These are phyloP conservation scores for Phoxinus dragarum DNA, from an alignment of 2,797 vertebrate genomes.

Conservation along the genomic window DNA sequence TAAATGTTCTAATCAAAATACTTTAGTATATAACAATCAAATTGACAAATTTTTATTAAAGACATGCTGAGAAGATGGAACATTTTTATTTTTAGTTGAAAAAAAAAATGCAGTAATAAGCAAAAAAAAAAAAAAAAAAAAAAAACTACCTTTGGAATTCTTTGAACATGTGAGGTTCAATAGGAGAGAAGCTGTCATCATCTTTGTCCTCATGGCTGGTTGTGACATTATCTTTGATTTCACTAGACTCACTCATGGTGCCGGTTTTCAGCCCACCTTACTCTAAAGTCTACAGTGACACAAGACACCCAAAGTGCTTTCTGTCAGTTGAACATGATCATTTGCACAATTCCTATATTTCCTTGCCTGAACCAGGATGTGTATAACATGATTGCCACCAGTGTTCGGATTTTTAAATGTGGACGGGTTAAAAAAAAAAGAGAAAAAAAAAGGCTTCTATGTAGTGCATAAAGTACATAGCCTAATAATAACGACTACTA, in stretches of 20 bases:
- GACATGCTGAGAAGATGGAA: too few species aligned
- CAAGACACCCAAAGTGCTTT: not conserved
- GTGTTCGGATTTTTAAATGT: not conserved
- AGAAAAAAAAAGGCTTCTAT: not conserved
- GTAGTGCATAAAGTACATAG: not conserved
- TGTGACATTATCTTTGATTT: not conserved
- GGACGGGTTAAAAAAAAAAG: not conserved
- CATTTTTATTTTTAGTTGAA: too few species aligned
- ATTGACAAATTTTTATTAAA: not conserved
- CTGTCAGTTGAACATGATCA: not conserved
- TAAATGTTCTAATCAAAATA: not conserved
- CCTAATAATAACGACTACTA: too few species aligned
- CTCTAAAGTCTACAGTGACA: not conserved
- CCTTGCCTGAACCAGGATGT: not conserved
- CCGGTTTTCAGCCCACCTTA: not conserved
- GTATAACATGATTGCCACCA: not conserved
- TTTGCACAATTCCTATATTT: not conserved
- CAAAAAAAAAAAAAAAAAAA: not conserved
- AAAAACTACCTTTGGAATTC: not conserved
- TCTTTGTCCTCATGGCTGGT: not conserved
- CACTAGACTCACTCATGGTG: conserved; percentile 4
- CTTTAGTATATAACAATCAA: not conserved
- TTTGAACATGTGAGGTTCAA: not conserved
- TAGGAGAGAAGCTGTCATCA: not conserved
- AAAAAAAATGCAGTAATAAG: too few species aligned